A percentile compares a stretch with the other conserved stretches of the same genome.
Evolutionary conservation across 2,888 invertebrate genomes (phyloP).

Genomic region (Ophion obscuratus): DNA sequence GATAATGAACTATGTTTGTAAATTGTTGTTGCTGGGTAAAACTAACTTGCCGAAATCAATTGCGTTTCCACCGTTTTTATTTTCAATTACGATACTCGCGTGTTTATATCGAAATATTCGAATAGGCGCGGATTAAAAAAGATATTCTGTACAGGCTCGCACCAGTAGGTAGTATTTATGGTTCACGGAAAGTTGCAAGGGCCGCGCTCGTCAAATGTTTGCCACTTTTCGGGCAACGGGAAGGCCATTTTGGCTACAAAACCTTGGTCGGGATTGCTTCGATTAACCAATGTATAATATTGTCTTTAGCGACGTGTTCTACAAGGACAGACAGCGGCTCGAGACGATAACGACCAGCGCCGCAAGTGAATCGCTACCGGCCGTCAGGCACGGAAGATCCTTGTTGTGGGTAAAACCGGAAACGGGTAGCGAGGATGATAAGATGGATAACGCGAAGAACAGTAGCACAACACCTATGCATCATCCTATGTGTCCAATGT

Average conservation of each 20-base stretch:
- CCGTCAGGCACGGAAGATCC: slow-evolving; percentile 83
- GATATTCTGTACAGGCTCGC: too few relatives aligned
- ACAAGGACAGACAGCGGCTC: slow-evolving; percentile 69
- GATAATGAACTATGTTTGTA: too few relatives aligned
- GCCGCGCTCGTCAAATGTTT: background rate
- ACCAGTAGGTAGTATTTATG: background rate
- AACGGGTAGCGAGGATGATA: slow-evolving; percentile 70
- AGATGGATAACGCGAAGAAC: slow-evolving; percentile 72
- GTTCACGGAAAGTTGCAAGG: background rate
- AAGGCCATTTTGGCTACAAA: too few relatives aligned
- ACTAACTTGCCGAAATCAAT: too few relatives aligned
- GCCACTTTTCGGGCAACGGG: too few relatives aligned
- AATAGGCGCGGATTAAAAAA: too few relatives aligned
- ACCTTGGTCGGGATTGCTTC: background rate
- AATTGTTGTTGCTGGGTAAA: too few relatives aligned
- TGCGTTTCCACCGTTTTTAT: too few relatives aligned
- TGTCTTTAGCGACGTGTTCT: slow-evolving; percentile 71
- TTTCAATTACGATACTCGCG: too few relatives aligned
- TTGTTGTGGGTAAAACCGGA: slow-evolving; percentile 84
- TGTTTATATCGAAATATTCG: too few relatives aligned
- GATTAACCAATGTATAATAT: background rate
- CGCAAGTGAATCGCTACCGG: slow-evolving; percentile 66
- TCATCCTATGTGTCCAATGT: slow-evolving; percentile 87
- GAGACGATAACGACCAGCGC: slow-evolving; percentile 63
- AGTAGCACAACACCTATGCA: slow-evolving; percentile 67